phyloP scores from a whole-genome alignment of 2,888 invertebrate genomes.

The Periphyllus acericola region DNA sequence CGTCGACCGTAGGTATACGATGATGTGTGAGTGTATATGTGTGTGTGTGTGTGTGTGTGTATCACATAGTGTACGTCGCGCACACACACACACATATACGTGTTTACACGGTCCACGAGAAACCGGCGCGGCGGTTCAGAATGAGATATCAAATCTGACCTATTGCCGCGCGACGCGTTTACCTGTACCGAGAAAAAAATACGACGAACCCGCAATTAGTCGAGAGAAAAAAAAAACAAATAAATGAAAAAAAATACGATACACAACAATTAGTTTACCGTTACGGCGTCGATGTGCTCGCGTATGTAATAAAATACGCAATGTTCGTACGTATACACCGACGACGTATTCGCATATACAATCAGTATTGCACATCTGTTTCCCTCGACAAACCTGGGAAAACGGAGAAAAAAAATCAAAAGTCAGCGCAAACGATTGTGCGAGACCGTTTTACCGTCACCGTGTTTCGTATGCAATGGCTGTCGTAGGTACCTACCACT shows the following conservation, averaged over 20 bases:
- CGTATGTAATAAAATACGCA: not conserved
- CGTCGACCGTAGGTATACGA: too few species aligned
- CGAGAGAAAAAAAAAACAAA: not conserved
- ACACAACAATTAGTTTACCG: not conserved
- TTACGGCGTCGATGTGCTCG: not conserved
- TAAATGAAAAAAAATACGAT: not conserved
- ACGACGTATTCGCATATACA: not conserved
- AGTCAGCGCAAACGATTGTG: too few species aligned
- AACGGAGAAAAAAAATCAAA: not conserved
- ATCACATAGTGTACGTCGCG: too few species aligned
- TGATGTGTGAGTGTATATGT: too few species aligned
- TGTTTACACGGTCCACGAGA: not conserved
- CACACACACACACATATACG: too few species aligned
- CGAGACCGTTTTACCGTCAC: too few species aligned
- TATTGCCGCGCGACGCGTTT: not conserved
- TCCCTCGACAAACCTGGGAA: not conserved
- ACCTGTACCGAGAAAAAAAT: not conserved
- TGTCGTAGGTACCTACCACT: too few species aligned
- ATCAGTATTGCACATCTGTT: not conserved
- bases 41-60: too few species aligned
- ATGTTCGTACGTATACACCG: not conserved
- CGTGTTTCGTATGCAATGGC: too few species aligned
- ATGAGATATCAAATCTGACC: constrained; percentile 25
- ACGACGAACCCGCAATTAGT: not conserved
- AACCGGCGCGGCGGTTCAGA: not conserved